These are phyloP conservation scores for Steinernema carpocapsae DNA, from an alignment of 2,888 invertebrate species.

Conservation along the genomic window DNA sequence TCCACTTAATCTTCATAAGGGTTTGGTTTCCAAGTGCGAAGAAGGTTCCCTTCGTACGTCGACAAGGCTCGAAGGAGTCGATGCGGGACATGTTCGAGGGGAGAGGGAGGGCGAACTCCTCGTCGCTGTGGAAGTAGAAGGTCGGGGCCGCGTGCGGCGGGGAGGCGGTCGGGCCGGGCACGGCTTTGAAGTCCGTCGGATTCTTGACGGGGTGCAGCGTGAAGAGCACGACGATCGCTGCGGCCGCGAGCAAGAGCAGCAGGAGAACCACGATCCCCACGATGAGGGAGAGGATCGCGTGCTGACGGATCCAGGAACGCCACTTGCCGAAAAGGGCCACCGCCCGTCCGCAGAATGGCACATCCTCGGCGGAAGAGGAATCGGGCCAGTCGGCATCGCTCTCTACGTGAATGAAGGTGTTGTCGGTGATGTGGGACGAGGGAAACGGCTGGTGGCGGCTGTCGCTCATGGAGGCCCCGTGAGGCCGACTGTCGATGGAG, in stretches of 20 bases:
- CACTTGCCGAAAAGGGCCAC: neutral
- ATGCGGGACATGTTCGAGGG: neutral
- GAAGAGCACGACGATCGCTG: neutral
- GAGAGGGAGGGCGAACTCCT: neutral
- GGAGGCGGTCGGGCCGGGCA: neutral
- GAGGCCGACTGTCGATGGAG: conserved; percentile 21
- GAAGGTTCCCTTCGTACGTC: neutral
- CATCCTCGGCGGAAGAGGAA: neutral
- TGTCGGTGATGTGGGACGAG: neutral
- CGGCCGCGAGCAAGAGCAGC: neutral
- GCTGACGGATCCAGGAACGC: neutral
- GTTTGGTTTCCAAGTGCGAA: neutral
- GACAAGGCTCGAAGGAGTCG: conserved; percentile 13
- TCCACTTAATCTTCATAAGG: neutral
- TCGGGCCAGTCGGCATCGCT: neutral
- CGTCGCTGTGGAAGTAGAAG: neutral
- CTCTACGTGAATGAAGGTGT: conserved; percentile 10
- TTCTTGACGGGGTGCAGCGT: neutral
- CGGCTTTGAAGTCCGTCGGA: neutral
- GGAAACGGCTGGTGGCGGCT: conserved; percentile 12
- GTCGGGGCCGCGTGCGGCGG: neutral
- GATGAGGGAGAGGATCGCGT: conserved; percentile 8
- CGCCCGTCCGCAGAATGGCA: neutral
- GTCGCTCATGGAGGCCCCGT: conserved; percentile 8
- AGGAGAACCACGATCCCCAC: neutral